Percentiles rank a stretch among this genome's conserved stretches.
phyloP scores from a whole-genome alignment of 1,140 invertebrate species.

The Helicorthomorpha holstii region DNA sequence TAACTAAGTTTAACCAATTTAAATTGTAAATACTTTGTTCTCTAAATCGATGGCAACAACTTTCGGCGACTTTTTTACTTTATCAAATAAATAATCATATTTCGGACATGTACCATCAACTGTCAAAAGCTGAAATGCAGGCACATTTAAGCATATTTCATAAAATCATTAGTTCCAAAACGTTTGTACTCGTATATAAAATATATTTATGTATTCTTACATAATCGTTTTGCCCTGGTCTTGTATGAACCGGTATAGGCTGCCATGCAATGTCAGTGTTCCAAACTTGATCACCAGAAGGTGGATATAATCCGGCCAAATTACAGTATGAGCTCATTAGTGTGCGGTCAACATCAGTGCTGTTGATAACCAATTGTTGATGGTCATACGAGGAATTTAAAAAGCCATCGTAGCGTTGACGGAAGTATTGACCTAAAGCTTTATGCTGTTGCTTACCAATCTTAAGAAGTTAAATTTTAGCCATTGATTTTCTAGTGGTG shows the following conservation, averaged over 20 bases:
- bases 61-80: background rate
- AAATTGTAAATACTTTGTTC: background rate
- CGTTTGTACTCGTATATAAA: background rate
- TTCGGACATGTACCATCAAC: background rate
- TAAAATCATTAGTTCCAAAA: too few relatives aligned
- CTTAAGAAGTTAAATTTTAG: too few relatives aligned
- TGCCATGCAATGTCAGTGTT: conserved; percentile 18
- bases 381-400: conserved; percentile 39
- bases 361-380: conserved; percentile 47
- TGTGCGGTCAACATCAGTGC: conserved; percentile 54
- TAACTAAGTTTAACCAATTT: too few relatives aligned
- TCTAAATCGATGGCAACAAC: background rate
- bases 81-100: background rate
- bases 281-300: conserved; percentile 15
- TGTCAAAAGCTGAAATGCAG: background rate
- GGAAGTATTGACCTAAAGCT: conserved; percentile 50
- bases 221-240: conserved; percentile 12
- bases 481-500: too few relatives aligned
- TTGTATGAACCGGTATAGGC: conserved; percentile 24
- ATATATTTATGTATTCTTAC: conserved; percentile 3
- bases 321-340: conserved; percentile 22
- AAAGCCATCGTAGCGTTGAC: conserved; percentile 45
- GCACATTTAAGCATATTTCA: too few relatives aligned
- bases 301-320: conserved; percentile 22
- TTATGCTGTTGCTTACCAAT: conserved; percentile 58